Evolutionary conservation across 2,113 vertebrate genomes (phyloP).

Genomic region (Prietella phreatophila): DNA sequence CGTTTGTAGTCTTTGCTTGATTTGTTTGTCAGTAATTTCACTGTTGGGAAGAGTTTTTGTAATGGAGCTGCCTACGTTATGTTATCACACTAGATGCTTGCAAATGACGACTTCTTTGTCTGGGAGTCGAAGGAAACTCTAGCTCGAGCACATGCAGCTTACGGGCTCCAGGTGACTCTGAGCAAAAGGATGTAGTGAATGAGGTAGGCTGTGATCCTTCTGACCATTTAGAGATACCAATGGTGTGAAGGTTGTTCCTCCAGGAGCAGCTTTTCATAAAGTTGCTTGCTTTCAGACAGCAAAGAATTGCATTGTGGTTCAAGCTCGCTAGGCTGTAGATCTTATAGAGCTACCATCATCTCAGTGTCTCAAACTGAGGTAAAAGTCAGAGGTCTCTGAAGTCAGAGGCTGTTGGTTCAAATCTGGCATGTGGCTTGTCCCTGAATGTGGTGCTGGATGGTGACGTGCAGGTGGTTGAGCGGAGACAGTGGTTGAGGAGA

Average conservation of each 20-base stretch:
- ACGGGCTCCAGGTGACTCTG: neutral
- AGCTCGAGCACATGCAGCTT: neutral
- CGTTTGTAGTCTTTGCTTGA: neutral
- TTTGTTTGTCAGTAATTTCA: neutral
- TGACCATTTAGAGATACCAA: neutral
- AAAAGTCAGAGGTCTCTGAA: neutral
- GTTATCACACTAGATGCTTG: neutral
- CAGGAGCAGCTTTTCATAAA: neutral
- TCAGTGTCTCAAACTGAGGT: neutral
- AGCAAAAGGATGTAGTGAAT: too few species aligned
- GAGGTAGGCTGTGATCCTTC: neutral
- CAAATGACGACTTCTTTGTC: neutral
- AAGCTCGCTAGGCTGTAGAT: too few species aligned
- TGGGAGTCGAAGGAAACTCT: neutral
- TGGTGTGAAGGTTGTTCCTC: neutral
- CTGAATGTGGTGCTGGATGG: neutral
- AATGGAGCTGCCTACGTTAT: neutral
- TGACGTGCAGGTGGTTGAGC: neutral
- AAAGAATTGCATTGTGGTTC: neutral
- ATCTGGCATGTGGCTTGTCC: neutral
- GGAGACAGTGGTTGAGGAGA: too few species aligned
- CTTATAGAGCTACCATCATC: neutral
- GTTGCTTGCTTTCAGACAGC: neutral
- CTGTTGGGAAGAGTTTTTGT: neutral
- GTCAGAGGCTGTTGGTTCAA: neutral